These are phyloP conservation scores for Tarsius wallacei DNA, from an alignment of 2,797 vertebrate species.

Conservation along the genomic window DNA sequence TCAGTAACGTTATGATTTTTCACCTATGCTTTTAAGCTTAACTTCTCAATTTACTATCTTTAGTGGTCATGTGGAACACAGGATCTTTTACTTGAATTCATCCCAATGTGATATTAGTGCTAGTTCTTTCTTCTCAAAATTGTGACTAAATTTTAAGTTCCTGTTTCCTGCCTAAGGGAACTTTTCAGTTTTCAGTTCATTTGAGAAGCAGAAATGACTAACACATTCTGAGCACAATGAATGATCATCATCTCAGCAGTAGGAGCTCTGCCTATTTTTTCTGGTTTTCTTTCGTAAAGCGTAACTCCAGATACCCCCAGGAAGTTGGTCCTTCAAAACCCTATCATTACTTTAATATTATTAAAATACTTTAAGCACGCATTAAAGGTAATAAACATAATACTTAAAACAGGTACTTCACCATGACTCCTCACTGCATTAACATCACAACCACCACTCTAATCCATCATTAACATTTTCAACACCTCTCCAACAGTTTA, in stretches of 20 bases:
- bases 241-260: neutral
- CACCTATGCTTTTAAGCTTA: constrained; percentile 37
- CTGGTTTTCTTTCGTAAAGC: constrained; percentile 53
- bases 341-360: constrained; percentile 47
- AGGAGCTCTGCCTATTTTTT: constrained; percentile 47
- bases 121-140: constrained; percentile 41
- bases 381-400: constrained; percentile 62
- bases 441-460: constrained; percentile 22
- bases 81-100: constrained; percentile 49
- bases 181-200: constrained; percentile 61
- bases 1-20: constrained; percentile 48
- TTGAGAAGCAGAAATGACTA: constrained; percentile 59
- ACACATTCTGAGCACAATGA: constrained; percentile 37
- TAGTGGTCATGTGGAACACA: neutral
- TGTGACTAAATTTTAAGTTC: constrained; percentile 61
- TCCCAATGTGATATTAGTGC: neutral
- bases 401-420: constrained; percentile 59
- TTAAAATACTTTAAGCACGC: constrained; percentile 38
- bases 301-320: neutral
- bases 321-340: neutral
- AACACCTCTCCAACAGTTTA: neutral
- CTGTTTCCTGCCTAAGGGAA: constrained; percentile 67
- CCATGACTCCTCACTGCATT: constrained; percentile 18
- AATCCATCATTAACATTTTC: constrained; percentile 42
- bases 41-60: constrained; percentile 49